Evolutionary conservation across 1,140 invertebrate genomes (phyloP).

Genomic region (Atta colombica): DNA sequence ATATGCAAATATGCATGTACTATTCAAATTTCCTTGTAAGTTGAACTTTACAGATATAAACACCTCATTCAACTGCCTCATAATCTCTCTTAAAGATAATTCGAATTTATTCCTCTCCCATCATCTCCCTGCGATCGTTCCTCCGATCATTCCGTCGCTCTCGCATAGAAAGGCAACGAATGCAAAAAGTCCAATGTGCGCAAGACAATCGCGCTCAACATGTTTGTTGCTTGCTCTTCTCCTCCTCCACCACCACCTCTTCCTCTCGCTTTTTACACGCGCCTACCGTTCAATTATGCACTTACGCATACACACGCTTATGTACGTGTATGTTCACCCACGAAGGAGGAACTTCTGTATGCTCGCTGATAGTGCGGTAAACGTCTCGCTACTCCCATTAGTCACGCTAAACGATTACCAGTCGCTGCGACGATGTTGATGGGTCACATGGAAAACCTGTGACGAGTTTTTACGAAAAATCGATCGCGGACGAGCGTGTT

Average conservation of each 20-base stretch:
- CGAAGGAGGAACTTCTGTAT: background rate
- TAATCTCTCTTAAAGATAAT: slow-evolving; percentile 14
- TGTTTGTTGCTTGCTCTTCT: slow-evolving; percentile 48
- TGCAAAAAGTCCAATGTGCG: slow-evolving; percentile 71
- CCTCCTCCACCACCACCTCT: background rate
- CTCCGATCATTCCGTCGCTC: slow-evolving; percentile 8
- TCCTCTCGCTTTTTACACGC: slow-evolving; percentile 13
- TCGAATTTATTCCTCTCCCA: background rate
- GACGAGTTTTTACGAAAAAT: slow-evolving; percentile 52
- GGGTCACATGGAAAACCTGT: slow-evolving; percentile 40
- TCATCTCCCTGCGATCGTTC: background rate
- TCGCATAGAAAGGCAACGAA: slow-evolving; percentile 48
- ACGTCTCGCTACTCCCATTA: slow-evolving; percentile 42
- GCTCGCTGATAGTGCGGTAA: slow-evolving; percentile 19
- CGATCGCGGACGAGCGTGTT: background rate
- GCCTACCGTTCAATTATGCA: slow-evolving; percentile 49
- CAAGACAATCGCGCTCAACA: slow-evolving; percentile 31
- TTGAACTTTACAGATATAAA: background rate
- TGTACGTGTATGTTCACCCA: background rate
- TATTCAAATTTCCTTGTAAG: background rate
- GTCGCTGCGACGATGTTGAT: slow-evolving; percentile 15
- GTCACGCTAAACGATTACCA: slow-evolving; percentile 55
- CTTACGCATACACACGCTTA: background rate
- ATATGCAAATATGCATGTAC: background rate
- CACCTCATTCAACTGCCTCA: background rate